Evolutionary conservation across 2,113 vertebrate species (phyloP).

Genomic region (Sphyrna mokarran): DNA sequence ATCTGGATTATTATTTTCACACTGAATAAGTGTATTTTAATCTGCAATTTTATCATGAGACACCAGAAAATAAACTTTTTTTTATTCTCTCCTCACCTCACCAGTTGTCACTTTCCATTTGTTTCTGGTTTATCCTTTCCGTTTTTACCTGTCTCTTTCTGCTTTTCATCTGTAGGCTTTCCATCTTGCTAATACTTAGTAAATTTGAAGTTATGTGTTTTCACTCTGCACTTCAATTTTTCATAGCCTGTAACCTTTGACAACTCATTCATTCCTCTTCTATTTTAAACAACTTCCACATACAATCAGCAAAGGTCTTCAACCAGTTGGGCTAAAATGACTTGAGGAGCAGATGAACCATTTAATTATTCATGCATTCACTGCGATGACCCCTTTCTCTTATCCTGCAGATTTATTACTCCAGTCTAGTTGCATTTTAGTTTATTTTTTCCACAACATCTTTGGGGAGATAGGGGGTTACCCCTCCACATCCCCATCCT

Average conservation of each 20-base stretch:
- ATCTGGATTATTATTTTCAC: neutral
- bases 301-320: neutral
- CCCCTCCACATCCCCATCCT: too few relatives aligned
- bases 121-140: neutral
- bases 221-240: neutral
- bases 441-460: neutral
- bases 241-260: neutral
- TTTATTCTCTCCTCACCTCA: neutral
- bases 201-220: neutral
- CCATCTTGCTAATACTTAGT: neutral
- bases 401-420: neutral
- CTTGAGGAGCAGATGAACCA: neutral
- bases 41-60: neutral
- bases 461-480: too few relatives aligned
- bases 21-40: neutral
- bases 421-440: neutral
- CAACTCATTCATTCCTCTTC: neutral
- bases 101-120: neutral
- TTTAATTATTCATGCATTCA: neutral
- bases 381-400: neutral
- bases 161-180: neutral
- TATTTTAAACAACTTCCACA: neutral
- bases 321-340: neutral
- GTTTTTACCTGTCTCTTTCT: neutral
- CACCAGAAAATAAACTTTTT: neutral